These are phyloP conservation scores for Xenops minutus DNA, from an alignment of 2,797 vertebrate species.

Conservation along the genomic window DNA sequence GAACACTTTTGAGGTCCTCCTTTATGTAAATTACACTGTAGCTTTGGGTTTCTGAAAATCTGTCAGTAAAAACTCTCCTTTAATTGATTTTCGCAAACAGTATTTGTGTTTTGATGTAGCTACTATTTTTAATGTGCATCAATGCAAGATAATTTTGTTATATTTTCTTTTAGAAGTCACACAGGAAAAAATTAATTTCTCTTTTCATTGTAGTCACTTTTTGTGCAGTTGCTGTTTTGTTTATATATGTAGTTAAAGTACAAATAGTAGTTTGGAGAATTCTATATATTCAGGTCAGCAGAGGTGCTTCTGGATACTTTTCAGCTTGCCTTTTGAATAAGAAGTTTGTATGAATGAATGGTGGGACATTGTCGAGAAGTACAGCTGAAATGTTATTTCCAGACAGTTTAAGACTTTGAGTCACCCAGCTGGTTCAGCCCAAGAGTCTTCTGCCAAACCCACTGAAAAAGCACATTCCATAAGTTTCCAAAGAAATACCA, in stretches of 20 bases:
- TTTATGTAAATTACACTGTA: not conserved
- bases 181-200: not conserved
- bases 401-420: not conserved
- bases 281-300: not conserved
- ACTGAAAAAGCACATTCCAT: not conserved
- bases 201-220: not conserved
- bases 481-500: not conserved
- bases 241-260: not conserved
- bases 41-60: not conserved
- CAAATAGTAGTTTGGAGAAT: not conserved
- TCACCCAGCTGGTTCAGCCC: accelerated
- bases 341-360: not conserved
- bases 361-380: not conserved
- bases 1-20: not conserved
- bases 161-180: not conserved
- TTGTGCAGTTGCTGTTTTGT: not conserved
- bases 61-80: not conserved
- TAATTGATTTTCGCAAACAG: not conserved
- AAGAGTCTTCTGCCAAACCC: not conserved
- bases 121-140: not conserved
- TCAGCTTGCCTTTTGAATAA: not conserved
- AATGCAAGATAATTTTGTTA: not conserved
- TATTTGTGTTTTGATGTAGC: not conserved
- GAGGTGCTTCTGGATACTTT: not conserved
- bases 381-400: not conserved